Evolutionary conservation across 2,888 invertebrate species (phyloP).

Genomic region (Eulithis prunata): DNA sequence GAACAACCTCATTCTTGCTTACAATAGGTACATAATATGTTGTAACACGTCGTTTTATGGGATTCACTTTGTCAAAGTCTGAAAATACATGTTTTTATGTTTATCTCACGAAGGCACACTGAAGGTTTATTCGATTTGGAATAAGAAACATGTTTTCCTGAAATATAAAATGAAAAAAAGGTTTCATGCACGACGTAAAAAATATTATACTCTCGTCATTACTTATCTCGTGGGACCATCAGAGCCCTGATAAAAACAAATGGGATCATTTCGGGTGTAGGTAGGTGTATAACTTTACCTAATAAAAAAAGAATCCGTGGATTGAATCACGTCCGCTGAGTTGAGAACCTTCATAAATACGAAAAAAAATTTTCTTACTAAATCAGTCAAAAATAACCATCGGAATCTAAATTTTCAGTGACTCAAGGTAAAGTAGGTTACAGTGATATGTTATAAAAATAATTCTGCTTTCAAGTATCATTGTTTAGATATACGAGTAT

Average conservation of each 20-base stretch:
- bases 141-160: conserved; percentile 27
- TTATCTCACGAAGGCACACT: conserved; percentile 27
- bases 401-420: too few relatives aligned
- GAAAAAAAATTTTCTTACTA: background rate
- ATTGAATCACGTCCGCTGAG: conserved; percentile 15
- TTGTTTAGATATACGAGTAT: too few relatives aligned
- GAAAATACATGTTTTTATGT: conserved; percentile 1
- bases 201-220: conserved; percentile 21
- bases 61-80: background rate
- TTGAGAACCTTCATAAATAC: background rate
- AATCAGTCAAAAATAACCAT: too few relatives aligned
- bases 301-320: conserved; percentile 16
- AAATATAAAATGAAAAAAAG: conserved; percentile 23
- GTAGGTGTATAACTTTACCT: conserved; percentile 9
- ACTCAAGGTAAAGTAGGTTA: too few relatives aligned
- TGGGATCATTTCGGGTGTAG: conserved; percentile 9
- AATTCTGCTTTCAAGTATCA: too few relatives aligned
- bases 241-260: conserved; percentile 19
- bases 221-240: conserved; percentile 24
- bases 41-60: background rate
- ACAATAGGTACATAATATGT: background rate
- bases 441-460: too few relatives aligned
- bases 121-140: conserved; percentile 21
- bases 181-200: conserved; percentile 12
- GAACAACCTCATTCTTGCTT: background rate